Conservation (phyloP, 2,888 invertebrate genomes). For the Agrochola macilenta region DNA sequence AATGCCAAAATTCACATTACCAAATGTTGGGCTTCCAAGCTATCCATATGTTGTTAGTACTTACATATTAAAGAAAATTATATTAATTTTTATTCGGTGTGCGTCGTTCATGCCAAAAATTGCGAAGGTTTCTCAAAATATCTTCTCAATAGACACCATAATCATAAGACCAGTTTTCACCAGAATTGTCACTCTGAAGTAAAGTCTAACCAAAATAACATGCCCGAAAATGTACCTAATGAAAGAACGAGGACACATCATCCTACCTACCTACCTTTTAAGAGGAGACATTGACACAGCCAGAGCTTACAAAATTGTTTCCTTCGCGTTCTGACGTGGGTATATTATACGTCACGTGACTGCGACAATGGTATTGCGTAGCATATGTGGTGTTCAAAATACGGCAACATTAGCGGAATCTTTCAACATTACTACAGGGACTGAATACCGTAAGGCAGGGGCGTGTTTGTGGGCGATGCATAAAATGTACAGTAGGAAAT, state of each 20-base stretch:
- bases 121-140: neutral
- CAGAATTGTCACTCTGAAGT: neutral
- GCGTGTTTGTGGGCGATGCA: slow-evolving; percentile 38
- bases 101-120: neutral
- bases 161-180: neutral
- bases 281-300: slow-evolving; percentile 43
- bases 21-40: neutral
- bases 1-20: neutral
- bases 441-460: slow-evolving; percentile 54
- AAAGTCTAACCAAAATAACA: slow-evolving; percentile 35
- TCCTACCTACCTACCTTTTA: slow-evolving; percentile 19
- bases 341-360: slow-evolving; percentile 32
- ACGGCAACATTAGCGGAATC: slow-evolving; percentile 66
- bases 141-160: neutral
- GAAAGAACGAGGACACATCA: slow-evolving; percentile 21
- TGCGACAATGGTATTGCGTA: slow-evolving; percentile 55
- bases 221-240: slow-evolving; percentile 23
- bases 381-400: slow-evolving; percentile 63
- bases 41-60: neutral
- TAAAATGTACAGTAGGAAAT: neutral
- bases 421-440: slow-evolving; percentile 58
- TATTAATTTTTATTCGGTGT: neutral
- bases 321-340: slow-evolving; percentile 24
- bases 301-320: slow-evolving; percentile 37
- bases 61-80: too few species aligned